Evolutionary conservation across 2,888 invertebrate species (phyloP), one percentile per base, ranked within the genome.

Genomic region (Dolomedes plantarius): DNA sequence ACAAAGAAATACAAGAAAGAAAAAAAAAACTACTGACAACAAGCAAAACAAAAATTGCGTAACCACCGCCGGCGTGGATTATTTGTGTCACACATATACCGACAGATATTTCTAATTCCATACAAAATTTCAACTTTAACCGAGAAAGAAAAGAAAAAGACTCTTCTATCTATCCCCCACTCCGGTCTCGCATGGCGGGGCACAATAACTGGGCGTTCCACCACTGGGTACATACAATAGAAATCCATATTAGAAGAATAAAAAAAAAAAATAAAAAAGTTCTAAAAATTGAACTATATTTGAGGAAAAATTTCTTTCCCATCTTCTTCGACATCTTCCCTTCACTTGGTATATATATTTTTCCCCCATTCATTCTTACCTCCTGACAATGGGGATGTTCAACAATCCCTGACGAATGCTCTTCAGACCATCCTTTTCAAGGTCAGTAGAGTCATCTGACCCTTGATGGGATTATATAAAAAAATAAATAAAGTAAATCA

Each of bases 381-480:
- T 5, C 23, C 6, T 56, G 56, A 56, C 56, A 56, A 56, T 56
- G 56, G 46, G n/a, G 23, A 5, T 56, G 56, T 56, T 56, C 56
- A 56, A 56, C 56, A 23, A 56, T 56, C 23, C 56, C 23, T 56
- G 56, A 56, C 56, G 56, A 56, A 23, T 23, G 56, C 16, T 56
- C 56, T 23, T 23, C 56, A 56, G 56, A 56, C 56, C 56, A 23
- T 56, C 56, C 19, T 56, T n/a, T 56, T 56, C 56, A 56, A 56
- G 56, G 56, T 56, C 56, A 56, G 23, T 56, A 56, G 23, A 56
- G 56, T 56, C 56, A 56, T 56, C 56, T 56, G 19, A 56, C 56
- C 56, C 56, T 46, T 23, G 23, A 56, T 56, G 56, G 11, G 56
- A 56, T 56, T 56, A 16, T n/a, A n/a, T n/a, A 56, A 11, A 56